phyloP scores from a whole-genome alignment of 1,140 invertebrate species.

The Lasioglossum baleicum region DNA sequence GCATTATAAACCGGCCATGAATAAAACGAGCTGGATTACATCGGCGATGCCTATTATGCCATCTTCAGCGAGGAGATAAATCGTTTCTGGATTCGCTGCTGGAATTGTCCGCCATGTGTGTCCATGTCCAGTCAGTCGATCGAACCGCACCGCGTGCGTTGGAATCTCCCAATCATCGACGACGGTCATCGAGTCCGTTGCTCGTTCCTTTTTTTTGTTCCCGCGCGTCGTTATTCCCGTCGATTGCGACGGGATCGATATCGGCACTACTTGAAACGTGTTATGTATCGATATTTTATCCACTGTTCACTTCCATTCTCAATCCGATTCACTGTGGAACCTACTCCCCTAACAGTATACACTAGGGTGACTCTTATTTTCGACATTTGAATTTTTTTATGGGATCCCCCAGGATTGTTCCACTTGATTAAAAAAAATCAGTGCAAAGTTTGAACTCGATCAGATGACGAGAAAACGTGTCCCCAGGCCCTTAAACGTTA shows the following conservation, averaged over 20 bases:
- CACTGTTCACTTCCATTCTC: not conserved
- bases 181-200: not conserved
- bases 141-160: not conserved
- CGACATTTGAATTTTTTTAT: no score
- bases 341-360: not conserved
- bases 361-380: no score
- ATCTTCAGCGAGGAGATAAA: conserved; percentile 25
- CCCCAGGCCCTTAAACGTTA: no score
- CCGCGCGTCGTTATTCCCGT: not conserved
- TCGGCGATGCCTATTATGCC: conserved; percentile 13
- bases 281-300: conserved; percentile 1
- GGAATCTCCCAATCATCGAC: conserved; percentile 20
- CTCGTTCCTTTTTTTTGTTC: not conserved
- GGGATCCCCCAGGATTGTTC: no score
- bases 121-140: conserved; percentile 7
- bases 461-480: no score
- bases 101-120: conserved; percentile 18
- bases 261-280: not conserved
- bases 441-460: no score
- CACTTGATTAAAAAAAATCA: no score
- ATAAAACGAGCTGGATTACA: conserved; percentile 7
- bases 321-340: not conserved
- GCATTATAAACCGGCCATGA: conserved; percentile 9
- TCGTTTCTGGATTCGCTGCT: conserved; percentile 13
- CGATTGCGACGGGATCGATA: not conserved